phyloP scores from a whole-genome alignment of 2,888 invertebrate species.

The Hymenopus coronatus region DNA sequence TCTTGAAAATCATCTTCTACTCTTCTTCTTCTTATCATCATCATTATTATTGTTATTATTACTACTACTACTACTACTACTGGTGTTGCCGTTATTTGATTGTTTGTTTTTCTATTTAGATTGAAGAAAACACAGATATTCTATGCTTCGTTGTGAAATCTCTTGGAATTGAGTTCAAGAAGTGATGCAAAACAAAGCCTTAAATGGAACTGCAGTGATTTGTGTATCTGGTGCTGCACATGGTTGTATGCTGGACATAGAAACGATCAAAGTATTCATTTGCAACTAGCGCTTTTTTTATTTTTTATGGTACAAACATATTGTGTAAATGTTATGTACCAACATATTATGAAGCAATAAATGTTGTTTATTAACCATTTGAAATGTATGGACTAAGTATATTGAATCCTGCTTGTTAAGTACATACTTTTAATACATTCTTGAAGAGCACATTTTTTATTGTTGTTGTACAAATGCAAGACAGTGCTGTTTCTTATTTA shows the following conservation, averaged over 20 bases:
- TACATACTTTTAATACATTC: background rate
- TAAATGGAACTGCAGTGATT: background rate
- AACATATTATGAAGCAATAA: background rate
- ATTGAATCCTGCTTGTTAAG: background rate
- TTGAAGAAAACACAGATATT: constrained; percentile 90
- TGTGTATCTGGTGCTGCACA: background rate
- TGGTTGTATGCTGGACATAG: background rate
- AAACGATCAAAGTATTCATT: background rate
- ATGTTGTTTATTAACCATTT: background rate
- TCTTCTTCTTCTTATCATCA: too few relatives aligned
- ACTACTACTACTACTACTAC: too few relatives aligned
- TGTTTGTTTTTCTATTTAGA: constrained; percentile 58
- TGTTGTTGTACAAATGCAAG: background rate
- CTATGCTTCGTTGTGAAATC: constrained; percentile 77
- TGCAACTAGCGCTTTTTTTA: background rate
- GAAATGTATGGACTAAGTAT: background rate
- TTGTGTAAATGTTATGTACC: background rate
- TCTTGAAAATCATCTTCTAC: too few relatives aligned
- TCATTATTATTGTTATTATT: too few relatives aligned
- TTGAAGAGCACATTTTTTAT: background rate
- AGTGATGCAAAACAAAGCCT: constrained; percentile 20
- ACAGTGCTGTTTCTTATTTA: too few relatives aligned
- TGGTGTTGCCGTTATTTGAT: too few relatives aligned
- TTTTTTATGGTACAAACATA: background rate
- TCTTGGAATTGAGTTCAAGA: constrained; percentile 61